Percentiles rank a stretch among this genome's conserved stretches.
These are phyloP conservation scores for Poeciliopsis infans DNA, from an alignment of 2,797 vertebrate species.

Conservation along the genomic window DNA sequence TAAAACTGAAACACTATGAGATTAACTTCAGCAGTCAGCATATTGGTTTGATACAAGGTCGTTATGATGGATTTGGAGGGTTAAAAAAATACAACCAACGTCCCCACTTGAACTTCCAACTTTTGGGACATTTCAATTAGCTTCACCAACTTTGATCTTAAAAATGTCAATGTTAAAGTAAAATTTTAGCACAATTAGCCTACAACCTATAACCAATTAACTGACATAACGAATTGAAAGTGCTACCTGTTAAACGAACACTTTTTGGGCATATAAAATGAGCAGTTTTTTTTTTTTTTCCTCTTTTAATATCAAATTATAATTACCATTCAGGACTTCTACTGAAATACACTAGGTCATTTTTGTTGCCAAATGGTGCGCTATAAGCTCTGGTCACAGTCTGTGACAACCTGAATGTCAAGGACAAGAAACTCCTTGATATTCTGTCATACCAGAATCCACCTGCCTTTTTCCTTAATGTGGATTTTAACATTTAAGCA, in stretches of 20 bases:
- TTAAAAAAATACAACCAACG: not conserved
- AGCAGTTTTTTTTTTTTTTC: not conserved
- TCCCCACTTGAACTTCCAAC: not conserved
- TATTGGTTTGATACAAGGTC: not conserved
- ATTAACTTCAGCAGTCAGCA: not conserved
- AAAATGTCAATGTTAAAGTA: not conserved
- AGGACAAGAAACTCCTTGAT: slow-evolving; percentile 53
- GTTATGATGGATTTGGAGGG: not conserved
- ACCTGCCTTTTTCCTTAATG: slow-evolving; percentile 33
- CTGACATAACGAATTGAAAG: not conserved
- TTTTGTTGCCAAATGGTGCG: slow-evolving; percentile 21
- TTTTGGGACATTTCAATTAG: not conserved
- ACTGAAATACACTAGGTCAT: slow-evolving; percentile 5
- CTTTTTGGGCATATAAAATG: not conserved
- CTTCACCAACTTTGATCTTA: not conserved
- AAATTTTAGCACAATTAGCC: not conserved
- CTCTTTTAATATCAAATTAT: not conserved
- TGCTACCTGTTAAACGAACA: not conserved
- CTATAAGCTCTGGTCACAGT: slow-evolving; percentile 32
- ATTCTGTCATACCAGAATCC: slow-evolving; percentile 47
- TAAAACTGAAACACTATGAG: not conserved
- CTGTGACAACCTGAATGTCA: slow-evolving; percentile 60
- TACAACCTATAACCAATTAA: not conserved
- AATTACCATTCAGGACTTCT: slow-evolving; percentile 13
- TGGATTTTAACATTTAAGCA: slow-evolving; percentile 46